phyloP scores from a whole-genome alignment of 2,888 invertebrate genomes.

The Punctoribates punctum region DNA sequence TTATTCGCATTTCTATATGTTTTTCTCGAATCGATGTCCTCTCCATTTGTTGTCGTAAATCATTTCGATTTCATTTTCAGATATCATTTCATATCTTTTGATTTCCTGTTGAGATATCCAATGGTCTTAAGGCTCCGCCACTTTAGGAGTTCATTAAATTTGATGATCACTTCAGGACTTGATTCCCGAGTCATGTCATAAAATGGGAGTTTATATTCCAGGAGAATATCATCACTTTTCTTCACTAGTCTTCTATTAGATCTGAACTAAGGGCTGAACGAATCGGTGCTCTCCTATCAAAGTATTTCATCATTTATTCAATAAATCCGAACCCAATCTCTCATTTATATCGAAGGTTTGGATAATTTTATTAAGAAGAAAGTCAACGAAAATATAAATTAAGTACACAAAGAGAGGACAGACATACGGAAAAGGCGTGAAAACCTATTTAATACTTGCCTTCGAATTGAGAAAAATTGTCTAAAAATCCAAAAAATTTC shows the following conservation, averaged over 20 bases:
- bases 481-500: conserved; percentile 5
- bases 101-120: background rate
- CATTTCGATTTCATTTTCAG: background rate
- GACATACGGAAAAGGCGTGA: background rate
- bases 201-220: background rate
- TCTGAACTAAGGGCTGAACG: background rate
- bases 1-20: no score
- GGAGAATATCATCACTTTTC: background rate
- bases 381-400: background rate
- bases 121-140: background rate
- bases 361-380: background rate
- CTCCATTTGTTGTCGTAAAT: conserved; percentile 9
- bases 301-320: conserved; percentile 20
- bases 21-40: background rate
- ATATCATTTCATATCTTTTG: background rate
- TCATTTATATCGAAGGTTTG: background rate
- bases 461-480: no score
- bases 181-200: no score
- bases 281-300: background rate
- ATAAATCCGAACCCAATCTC: background rate
- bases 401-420: background rate
- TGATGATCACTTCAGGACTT: background rate
- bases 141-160: conserved; percentile 15
- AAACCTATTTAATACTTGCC: no score
- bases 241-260: background rate